Conservation (phyloP, 2,888 invertebrate species). For the Hypsopygia costalis region DNA sequence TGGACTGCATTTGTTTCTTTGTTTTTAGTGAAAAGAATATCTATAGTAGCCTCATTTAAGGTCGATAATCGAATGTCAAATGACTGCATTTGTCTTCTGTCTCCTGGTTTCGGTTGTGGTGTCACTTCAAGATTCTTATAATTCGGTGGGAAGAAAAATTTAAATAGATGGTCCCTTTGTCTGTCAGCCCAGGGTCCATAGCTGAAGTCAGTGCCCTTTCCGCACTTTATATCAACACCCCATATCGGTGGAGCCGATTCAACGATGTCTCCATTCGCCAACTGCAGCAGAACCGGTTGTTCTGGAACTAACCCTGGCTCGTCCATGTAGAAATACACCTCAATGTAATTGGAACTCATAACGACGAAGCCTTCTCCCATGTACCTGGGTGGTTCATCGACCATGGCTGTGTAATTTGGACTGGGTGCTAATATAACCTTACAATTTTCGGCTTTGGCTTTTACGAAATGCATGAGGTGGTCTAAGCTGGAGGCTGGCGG, state of each 20-base stretch:
- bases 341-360: slow-evolving; percentile 96
- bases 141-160: slow-evolving; percentile 96
- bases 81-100: slow-evolving; percentile 92
- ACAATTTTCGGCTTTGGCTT: slow-evolving; percentile 96
- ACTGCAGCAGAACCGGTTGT: slow-evolving; percentile 92
- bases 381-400: slow-evolving; percentile 95
- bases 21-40: slow-evolving; percentile 96
- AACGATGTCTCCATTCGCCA: slow-evolving; percentile 96
- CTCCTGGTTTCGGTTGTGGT: slow-evolving; percentile 91
- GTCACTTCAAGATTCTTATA: slow-evolving; percentile 90
- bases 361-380: slow-evolving; percentile 99
- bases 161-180: slow-evolving; percentile 96
- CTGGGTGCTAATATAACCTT: slow-evolving; percentile 98
- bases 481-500: slow-evolving; percentile 96
- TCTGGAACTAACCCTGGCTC: slow-evolving; percentile 96
- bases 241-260: slow-evolving; percentile 96
- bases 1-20: slow-evolving; percentile 98
- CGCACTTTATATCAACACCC: slow-evolving; percentile 97
- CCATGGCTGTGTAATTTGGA: slow-evolving; percentile 95
- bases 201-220: slow-evolving; percentile 97
- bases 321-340: slow-evolving; percentile 98
- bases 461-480: slow-evolving; percentile 97
- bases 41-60: slow-evolving; percentile 95
- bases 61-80: slow-evolving; percentile 96
- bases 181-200: slow-evolving; percentile 99